Evolutionary conservation across 2,113 vertebrate genomes (phyloP).

Genomic region (Megalops atlanticus): DNA sequence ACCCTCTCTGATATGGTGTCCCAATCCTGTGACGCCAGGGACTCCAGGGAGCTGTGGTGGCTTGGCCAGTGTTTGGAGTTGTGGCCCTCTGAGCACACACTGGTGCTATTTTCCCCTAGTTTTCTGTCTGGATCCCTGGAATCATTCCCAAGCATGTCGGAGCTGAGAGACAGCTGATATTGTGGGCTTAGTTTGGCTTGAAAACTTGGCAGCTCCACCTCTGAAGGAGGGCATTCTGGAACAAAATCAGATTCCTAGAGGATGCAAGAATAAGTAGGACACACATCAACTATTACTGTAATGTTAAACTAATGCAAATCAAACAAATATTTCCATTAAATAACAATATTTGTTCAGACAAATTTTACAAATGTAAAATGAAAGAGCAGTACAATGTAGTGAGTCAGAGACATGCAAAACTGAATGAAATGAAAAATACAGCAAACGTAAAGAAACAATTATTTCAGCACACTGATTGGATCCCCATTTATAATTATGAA

Average conservation of each 20-base stretch:
- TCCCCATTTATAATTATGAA: no score
- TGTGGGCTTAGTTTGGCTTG: constrained; percentile 55
- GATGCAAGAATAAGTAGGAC: not conserved
- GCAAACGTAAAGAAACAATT: no score
- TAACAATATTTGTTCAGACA: no score
- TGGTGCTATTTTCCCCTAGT: constrained; percentile 51
- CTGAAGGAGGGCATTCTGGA: constrained; percentile 50
- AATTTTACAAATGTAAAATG: no score
- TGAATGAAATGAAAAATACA: no score
- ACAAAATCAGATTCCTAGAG: constrained; percentile 63
- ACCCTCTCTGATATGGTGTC: constrained; percentile 67
- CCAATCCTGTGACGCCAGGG: constrained; percentile 62
- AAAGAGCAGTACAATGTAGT: no score
- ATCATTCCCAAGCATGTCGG: constrained; percentile 48
- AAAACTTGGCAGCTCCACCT: constrained; percentile 54
- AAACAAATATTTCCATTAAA: no score
- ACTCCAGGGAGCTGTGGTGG: constrained; percentile 67
- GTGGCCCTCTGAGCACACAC: constrained; percentile 50
- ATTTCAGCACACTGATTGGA: no score
- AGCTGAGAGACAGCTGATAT: constrained; percentile 67
- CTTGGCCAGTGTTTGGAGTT: constrained; percentile 38
- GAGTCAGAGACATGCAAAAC: no score
- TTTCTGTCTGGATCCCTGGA: constrained; percentile 47
- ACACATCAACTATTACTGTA: not conserved
- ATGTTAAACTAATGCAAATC: no score